Conservation (phyloP, 2,797 vertebrate species). For the Margarornis squamiger region DNA sequence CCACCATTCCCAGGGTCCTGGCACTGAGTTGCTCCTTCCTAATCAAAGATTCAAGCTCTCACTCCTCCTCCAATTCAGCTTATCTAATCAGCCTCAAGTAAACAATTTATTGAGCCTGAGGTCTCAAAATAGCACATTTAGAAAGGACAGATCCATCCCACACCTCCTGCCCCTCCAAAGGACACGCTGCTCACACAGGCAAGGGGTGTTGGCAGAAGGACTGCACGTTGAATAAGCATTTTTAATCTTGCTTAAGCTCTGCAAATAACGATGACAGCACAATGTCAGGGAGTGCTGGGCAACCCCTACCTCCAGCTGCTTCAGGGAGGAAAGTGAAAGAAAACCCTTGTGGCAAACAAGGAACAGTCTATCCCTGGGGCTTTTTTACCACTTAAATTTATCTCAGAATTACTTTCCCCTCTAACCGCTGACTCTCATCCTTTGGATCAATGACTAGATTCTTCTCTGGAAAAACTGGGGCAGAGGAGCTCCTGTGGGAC, state of each 20-base stretch:
- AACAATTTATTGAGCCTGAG: not conserved
- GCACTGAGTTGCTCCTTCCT: not conserved
- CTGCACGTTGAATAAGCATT: not conserved
- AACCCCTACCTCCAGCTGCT: not conserved
- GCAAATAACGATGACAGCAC: not conserved
- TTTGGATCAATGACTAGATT: not conserved
- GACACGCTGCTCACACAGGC: accelerated
- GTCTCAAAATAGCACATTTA: not conserved
- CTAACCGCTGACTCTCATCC: not conserved
- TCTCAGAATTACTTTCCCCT: not conserved
- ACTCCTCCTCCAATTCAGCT: not conserved
- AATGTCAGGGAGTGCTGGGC: not conserved
- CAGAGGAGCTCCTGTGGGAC: not conserved
- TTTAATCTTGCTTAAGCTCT: constrained; percentile 44
- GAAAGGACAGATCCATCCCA: not conserved
- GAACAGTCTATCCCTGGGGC: not conserved
- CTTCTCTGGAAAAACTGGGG: not conserved
- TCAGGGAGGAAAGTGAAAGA: not conserved
- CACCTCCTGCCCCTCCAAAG: not conserved
- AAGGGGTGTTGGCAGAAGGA: not conserved
- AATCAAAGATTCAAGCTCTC: not conserved
- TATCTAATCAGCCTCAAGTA: not conserved
- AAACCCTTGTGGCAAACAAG: not conserved
- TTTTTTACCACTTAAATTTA: not conserved
- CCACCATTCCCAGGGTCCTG: not conserved